phyloP scores from a whole-genome alignment of 2,113 vertebrate species.

The Mola mola region DNA sequence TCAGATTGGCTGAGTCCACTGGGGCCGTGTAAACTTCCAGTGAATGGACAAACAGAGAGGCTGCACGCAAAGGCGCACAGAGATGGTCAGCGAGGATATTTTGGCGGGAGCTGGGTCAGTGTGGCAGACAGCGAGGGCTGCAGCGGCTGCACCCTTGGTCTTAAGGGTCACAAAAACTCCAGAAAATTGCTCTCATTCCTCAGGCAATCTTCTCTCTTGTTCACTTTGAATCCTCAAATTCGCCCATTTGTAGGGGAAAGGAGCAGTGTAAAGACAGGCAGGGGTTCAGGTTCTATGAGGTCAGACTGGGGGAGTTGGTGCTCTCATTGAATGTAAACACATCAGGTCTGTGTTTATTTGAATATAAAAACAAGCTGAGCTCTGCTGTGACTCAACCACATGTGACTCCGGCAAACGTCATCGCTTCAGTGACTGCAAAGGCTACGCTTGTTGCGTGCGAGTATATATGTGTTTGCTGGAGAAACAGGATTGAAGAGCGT shows the following conservation, averaged over 20 bases:
- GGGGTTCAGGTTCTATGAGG: constrained; percentile 23
- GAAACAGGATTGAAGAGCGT: constrained; percentile 27
- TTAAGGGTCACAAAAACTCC: constrained; percentile 17
- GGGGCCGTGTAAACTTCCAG: constrained; percentile 45
- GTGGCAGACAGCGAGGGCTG: constrained; percentile 45
- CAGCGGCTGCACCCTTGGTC: constrained; percentile 2
- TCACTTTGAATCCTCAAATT: constrained; percentile 20
- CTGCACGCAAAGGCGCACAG: constrained; percentile 28
- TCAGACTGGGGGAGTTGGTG: constrained; percentile 33
- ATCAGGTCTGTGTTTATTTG: constrained; percentile 39
- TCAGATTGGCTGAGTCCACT: constrained; percentile 27
- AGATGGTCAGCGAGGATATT: constrained; percentile 16
- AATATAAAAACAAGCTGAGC: constrained; percentile 31
- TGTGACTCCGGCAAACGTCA: constrained; percentile 36
- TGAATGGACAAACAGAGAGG: constrained; percentile 34
- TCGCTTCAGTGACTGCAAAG: constrained; percentile 22
- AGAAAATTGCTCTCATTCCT: constrained; percentile 17
- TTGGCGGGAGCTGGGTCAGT: constrained; percentile 52
- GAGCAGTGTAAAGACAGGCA: neutral
- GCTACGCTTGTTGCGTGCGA: neutral
- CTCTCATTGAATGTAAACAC: constrained; percentile 44
- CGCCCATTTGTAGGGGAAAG: neutral
- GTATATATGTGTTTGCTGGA: constrained; percentile 6
- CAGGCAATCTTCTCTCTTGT: constrained; percentile 14
- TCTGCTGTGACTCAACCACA: constrained; percentile 51